phyloP scores from a whole-genome alignment of 1,140 invertebrate genomes.

The Drosophila paulistorum region DNA sequence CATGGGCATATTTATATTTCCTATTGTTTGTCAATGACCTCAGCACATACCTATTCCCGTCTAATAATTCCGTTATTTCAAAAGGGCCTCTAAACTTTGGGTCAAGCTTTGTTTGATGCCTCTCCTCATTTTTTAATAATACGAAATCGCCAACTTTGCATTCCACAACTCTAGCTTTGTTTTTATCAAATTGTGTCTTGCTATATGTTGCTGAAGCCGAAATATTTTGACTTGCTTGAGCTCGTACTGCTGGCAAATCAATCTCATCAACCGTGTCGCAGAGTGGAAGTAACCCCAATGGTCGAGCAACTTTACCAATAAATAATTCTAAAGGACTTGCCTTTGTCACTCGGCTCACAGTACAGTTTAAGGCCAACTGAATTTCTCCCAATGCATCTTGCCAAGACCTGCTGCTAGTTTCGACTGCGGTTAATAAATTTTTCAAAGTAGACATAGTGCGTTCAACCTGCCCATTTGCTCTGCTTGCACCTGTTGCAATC shows the following conservation, averaged over 20 bases:
- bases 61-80: constrained; percentile 18
- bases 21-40: constrained; percentile 21
- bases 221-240: constrained; percentile 19
- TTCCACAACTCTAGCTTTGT: constrained; percentile 4
- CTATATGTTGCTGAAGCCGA: constrained; percentile 24
- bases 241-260: constrained; percentile 5
- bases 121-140: constrained; percentile 5
- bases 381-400: constrained; percentile 3
- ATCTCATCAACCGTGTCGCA: constrained; percentile 2
- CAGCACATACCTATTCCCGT: constrained; percentile 7
- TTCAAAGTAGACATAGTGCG: constrained; percentile 1
- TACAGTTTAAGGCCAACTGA: not conserved
- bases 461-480: constrained; percentile 5
- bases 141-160: not conserved
- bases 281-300: too few relatives aligned
- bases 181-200: constrained; percentile 27
- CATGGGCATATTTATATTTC: constrained; percentile 3
- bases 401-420: constrained; percentile 5
- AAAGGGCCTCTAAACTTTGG: not conserved
- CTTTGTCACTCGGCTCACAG: too few relatives aligned
- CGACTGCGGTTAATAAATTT: constrained; percentile 5
- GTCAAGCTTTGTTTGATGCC: constrained; percentile 3
- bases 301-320: too few relatives aligned
- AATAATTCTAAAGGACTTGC: too few relatives aligned
- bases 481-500: constrained; percentile 3